Evolutionary conservation across 1,140 invertebrate genomes (phyloP).

Genomic region (Aricia agestis): DNA sequence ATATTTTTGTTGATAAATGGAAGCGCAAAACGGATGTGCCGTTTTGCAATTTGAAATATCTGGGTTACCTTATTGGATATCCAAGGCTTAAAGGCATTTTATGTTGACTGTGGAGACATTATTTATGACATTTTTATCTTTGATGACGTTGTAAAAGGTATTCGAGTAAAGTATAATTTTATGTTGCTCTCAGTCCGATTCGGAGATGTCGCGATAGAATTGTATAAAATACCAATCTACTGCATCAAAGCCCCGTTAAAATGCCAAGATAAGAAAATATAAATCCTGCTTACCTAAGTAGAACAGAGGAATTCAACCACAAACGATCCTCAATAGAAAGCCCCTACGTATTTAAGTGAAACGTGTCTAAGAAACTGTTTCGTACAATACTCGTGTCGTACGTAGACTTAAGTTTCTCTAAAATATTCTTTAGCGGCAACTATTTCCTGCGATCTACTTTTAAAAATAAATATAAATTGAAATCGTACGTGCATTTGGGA

Average conservation of each 20-base stretch:
- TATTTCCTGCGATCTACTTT: constrained; percentile 35
- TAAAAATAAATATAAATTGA: constrained; percentile 35
- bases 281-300: constrained; percentile 24
- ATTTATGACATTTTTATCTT: not conserved
- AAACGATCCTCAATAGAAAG: constrained; percentile 29
- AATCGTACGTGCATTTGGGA: constrained; percentile 12
- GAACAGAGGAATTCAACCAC: constrained; percentile 23
- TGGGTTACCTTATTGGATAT: too few species aligned
- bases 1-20: too few species aligned
- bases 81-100: too few species aligned
- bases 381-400: constrained; percentile 30
- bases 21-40: too few species aligned
- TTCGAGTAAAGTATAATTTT: not conserved
- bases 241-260: constrained; percentile 19
- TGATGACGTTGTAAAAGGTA: not conserved
- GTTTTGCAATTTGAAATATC: too few species aligned
- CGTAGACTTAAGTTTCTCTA: constrained; percentile 37
- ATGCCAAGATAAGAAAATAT: constrained; percentile 25
- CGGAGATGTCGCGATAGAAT: not conserved
- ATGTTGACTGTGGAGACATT: not conserved
- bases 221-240: constrained; percentile 14
- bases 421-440: constrained; percentile 38
- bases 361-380: constrained; percentile 36
- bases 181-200: not conserved
- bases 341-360: constrained; percentile 32